Evolutionary conservation across 2,888 invertebrate species (phyloP).

Genomic region (Beris morrisii): DNA sequence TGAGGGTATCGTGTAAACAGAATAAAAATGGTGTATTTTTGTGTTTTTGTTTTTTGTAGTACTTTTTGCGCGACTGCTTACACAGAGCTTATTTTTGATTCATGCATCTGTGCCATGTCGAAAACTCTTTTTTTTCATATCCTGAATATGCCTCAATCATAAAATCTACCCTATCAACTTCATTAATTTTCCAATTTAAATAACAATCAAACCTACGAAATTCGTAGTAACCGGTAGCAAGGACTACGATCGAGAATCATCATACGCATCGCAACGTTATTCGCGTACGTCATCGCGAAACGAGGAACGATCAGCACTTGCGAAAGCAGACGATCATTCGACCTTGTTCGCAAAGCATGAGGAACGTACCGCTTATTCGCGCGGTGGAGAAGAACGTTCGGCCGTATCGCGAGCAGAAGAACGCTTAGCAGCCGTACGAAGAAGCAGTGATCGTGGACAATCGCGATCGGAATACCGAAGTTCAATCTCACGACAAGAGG

Average conservation of each 20-base stretch:
- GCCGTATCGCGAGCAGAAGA: slow-evolving; percentile 34
- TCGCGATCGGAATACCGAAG: slow-evolving; percentile 35
- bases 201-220: slow-evolving; percentile 2
- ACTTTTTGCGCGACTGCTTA: too few species aligned
- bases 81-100: too few species aligned
- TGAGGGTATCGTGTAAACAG: too few species aligned
- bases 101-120: too few species aligned
- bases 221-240: slow-evolving; percentile 32
- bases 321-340: slow-evolving; percentile 34
- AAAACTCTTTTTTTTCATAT: neutral
- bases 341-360: slow-evolving; percentile 38
- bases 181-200: slow-evolving; percentile 1
- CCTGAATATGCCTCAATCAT: neutral
- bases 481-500: slow-evolving; percentile 46
- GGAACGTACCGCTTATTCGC: slow-evolving; percentile 38
- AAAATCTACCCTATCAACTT: neutral
- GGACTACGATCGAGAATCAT: slow-evolving; percentile 48
- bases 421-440: slow-evolving; percentile 14
- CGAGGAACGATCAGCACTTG: slow-evolving; percentile 41
- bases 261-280: slow-evolving; percentile 45
- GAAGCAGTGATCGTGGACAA: slow-evolving; percentile 22
- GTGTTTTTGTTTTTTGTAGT: too few species aligned
- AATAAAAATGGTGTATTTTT: too few species aligned
- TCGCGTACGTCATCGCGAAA: slow-evolving; percentile 36
- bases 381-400: slow-evolving; percentile 31